Conservation (phyloP, 1,140 invertebrate species). For the Temnothorax longispinosus region DNA sequence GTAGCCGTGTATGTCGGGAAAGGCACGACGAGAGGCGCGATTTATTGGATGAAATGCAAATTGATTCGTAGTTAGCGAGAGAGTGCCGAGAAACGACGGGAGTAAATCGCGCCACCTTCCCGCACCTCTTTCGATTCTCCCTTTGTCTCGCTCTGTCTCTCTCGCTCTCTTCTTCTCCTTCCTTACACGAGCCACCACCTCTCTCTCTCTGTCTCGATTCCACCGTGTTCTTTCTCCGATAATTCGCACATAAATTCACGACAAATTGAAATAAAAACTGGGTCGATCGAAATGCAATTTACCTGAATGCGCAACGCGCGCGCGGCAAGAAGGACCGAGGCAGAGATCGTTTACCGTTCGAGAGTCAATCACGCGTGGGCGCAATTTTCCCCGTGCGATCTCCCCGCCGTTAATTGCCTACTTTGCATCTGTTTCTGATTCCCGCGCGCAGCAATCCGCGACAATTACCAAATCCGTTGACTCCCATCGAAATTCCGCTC, state of each 20-base stretch:
- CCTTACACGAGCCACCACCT: neutral
- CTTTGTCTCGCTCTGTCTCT: neutral
- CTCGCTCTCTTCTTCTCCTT: neutral
- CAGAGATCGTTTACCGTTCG: conserved; percentile 59
- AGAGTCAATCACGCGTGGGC: conserved; percentile 48
- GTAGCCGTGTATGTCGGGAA: conserved; percentile 16
- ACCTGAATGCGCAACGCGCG: conserved; percentile 45
- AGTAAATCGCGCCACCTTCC: conserved; percentile 63
- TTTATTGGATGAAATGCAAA: conserved; percentile 77
- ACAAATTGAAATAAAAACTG: conserved; percentile 77
- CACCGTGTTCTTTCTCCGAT: conserved; percentile 62
- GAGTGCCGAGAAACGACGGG: conserved; percentile 56
- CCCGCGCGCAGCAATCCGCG: neutral
- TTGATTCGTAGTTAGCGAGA: conserved; percentile 74
- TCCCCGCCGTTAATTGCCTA: conserved; percentile 39
- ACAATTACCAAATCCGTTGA: neutral
- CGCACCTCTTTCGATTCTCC: neutral
- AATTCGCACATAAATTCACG: conserved; percentile 74
- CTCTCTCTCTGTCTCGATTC: conserved; percentile 2
- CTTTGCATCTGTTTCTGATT: conserved; percentile 60
- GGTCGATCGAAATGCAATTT: conserved; percentile 71
- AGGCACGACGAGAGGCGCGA: conserved; percentile 43
- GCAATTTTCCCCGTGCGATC: conserved; percentile 13
- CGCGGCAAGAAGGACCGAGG: neutral
- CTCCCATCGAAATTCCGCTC: neutral